phyloP scores from a whole-genome alignment of 2,888 invertebrate genomes.

The Arctia plantaginis region DNA sequence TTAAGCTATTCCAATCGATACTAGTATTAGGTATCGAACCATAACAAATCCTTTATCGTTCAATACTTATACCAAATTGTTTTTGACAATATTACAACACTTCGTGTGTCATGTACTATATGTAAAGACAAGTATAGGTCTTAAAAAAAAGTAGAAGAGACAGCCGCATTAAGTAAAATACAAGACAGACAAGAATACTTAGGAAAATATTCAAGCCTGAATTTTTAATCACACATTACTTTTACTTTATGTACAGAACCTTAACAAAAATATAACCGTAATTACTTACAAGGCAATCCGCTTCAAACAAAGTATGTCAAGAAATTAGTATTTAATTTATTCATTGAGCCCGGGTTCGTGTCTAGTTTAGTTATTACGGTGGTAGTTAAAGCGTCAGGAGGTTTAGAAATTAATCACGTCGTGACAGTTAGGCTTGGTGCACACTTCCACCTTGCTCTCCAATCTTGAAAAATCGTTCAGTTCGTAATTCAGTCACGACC shows the following conservation, averaged over 20 bases:
- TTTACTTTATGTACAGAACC: conserved; percentile 51
- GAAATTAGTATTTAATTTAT: conserved; percentile 84
- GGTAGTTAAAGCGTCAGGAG: conserved; percentile 67
- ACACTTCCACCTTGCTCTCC: conserved; percentile 35
- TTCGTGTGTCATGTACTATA: neutral
- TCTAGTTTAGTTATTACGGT: conserved; percentile 75
- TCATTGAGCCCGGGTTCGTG: conserved; percentile 78
- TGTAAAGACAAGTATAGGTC: neutral
- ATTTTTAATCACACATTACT: conserved; percentile 47
- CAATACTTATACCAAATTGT: neutral
- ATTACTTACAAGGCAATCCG: conserved; percentile 81
- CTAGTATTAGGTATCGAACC: conserved; percentile 8
- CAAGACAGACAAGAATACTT: neutral
- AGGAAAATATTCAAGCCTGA: neutral
- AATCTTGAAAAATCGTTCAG: conserved; percentile 46
- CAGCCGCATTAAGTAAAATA: neutral
- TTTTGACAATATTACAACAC: neutral
- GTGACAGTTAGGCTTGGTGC: conserved; percentile 52
- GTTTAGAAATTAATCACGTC: conserved; percentile 71
- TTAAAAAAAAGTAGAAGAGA: neutral
- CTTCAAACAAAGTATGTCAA: conserved; percentile 81
- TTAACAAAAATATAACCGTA: conserved; percentile 71
- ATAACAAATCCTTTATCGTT: neutral
- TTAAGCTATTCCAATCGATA: conserved; percentile 36
- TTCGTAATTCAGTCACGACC: conserved; percentile 49